Evolutionary conservation across 2,113 vertebrate genomes (phyloP).

Genomic region (Pteronura brasiliensis): DNA sequence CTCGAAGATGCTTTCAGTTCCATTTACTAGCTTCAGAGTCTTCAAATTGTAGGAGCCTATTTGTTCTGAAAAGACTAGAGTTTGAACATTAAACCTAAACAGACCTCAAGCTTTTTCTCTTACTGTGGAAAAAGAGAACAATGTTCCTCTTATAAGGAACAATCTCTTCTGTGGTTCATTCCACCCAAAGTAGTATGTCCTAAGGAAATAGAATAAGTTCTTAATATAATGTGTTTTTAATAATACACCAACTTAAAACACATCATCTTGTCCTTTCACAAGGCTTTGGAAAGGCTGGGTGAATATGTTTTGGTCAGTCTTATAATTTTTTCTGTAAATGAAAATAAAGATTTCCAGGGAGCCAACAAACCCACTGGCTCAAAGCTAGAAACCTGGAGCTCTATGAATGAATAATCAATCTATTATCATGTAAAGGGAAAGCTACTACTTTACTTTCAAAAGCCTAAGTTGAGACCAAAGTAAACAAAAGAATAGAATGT

Average conservation of each 20-base stretch:
- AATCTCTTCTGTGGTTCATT: neutral
- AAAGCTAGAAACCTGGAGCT: neutral
- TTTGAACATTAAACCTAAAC: conserved; percentile 56
- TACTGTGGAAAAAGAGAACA: conserved; percentile 11
- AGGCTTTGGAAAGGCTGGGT: neutral
- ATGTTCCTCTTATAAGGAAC: neutral
- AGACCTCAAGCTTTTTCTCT: neutral
- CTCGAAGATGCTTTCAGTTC: conserved; percentile 71
- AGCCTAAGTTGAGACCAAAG: neutral
- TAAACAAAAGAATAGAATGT: neutral
- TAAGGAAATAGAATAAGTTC: neutral
- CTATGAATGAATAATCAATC: neutral
- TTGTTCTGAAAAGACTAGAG: conserved; percentile 58
- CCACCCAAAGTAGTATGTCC: neutral
- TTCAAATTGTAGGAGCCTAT: conserved; percentile 46
- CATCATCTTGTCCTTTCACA: neutral
- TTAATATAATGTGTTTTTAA: neutral
- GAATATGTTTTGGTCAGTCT: neutral
- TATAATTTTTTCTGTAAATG: neutral
- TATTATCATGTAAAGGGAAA: neutral
- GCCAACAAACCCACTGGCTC: neutral
- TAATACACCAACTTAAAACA: neutral
- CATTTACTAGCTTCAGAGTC: conserved; percentile 53
- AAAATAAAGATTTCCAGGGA: conserved; percentile 18
- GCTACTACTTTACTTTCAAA: conserved; percentile 4